Percentiles rank a stretch among this genome's conserved stretches.
phyloP scores from a whole-genome alignment of 2,888 invertebrate species.

The Thalpophila matura region DNA sequence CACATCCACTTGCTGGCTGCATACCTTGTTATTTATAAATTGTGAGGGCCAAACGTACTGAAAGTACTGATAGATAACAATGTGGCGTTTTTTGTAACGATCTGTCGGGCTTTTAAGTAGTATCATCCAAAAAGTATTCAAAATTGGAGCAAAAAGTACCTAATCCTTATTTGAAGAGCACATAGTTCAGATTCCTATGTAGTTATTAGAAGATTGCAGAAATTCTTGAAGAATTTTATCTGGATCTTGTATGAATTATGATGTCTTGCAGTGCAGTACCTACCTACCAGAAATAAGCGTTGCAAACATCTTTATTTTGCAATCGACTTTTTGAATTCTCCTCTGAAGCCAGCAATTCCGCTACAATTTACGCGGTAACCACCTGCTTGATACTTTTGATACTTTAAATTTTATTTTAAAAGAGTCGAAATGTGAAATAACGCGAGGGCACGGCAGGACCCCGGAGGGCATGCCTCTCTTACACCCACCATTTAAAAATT shows the following conservation, averaged over 20 bases:
- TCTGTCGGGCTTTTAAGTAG: slow-evolving; percentile 4
- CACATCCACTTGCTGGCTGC: slow-evolving; percentile 65
- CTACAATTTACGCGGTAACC: slow-evolving; percentile 56
- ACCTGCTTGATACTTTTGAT: slow-evolving; percentile 64
- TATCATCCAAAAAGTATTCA: slow-evolving; percentile 12
- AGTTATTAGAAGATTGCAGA: slow-evolving; percentile 1
- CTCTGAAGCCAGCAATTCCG: slow-evolving; percentile 51
- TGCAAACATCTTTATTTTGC: slow-evolving; percentile 31
- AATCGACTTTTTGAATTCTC: slow-evolving; percentile 36
- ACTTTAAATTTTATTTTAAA: slow-evolving; percentile 73
- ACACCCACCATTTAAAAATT: slow-evolving; percentile 75
- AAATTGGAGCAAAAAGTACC: background rate
- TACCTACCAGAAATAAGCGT: slow-evolving; percentile 19
- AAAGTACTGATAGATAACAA: slow-evolving; percentile 5
- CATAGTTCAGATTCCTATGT: slow-evolving; percentile 23
- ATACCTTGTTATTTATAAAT: slow-evolving; percentile 54
- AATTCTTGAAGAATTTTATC: slow-evolving; percentile 11
- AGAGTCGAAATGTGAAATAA: slow-evolving; percentile 69
- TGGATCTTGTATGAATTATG: background rate
- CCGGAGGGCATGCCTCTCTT: slow-evolving; percentile 75
- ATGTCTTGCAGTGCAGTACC: slow-evolving; percentile 2
- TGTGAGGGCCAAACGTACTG: too few relatives aligned
- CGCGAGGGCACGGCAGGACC: slow-evolving; percentile 70
- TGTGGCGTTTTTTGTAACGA: slow-evolving; percentile 13
- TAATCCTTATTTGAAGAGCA: slow-evolving; percentile 1